Evolutionary conservation across 2,797 vertebrate genomes (phyloP).

Genomic region (Brachyalestes nurse): DNA sequence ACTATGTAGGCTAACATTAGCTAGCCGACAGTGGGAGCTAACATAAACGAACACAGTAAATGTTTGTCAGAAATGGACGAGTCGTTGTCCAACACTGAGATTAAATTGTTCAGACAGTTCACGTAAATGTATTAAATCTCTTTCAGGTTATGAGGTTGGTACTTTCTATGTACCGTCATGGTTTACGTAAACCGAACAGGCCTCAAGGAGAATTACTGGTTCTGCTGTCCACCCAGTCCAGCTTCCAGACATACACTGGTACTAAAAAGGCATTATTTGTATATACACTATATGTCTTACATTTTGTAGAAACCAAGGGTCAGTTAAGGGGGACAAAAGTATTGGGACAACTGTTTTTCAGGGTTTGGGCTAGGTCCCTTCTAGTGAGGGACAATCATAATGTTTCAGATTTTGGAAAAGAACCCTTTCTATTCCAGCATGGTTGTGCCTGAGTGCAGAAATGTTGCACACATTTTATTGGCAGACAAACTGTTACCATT

Average conservation of each 20-base stretch:
- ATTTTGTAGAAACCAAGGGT: background rate
- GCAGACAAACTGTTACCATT: too few species aligned
- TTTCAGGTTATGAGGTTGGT: slow-evolving; percentile 40
- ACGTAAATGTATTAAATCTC: background rate
- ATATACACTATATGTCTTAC: background rate
- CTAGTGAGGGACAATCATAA: too few species aligned
- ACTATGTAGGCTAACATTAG: background rate
- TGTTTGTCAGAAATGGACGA: too few species aligned
- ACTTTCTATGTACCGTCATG: slow-evolving; percentile 13
- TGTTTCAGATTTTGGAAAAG: too few species aligned
- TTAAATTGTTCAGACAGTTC: too few species aligned
- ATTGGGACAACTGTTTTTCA: too few species aligned
- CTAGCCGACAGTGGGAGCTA: background rate
- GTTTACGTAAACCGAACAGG: background rate
- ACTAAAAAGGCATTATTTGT: background rate
- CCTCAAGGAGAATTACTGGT: slow-evolving; percentile 16
- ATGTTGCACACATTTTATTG: too few species aligned
- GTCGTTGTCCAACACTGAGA: too few species aligned
- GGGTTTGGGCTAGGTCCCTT: too few species aligned
- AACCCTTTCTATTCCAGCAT: too few species aligned
- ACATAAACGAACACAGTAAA: background rate
- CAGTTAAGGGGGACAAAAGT: too few species aligned
- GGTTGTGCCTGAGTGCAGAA: too few species aligned
- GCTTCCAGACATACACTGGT: slow-evolving; percentile 16
- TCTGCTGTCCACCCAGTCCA: slow-evolving; percentile 4